Conservation (phyloP, 2,888 invertebrate genomes). For the Chalcosyrphus nemorum region DNA sequence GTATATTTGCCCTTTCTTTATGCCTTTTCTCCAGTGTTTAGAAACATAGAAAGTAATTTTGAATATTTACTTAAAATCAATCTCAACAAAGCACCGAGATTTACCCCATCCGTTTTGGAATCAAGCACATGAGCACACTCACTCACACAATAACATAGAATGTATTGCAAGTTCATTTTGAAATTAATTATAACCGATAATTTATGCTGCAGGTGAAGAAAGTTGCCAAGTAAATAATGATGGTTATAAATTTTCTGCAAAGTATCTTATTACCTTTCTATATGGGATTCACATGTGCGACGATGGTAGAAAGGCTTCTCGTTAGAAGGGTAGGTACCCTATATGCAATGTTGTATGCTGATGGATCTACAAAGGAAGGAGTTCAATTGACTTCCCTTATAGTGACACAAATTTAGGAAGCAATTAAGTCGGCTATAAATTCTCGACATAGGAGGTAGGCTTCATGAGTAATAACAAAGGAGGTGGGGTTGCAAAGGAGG, state of each 20-base stretch:
- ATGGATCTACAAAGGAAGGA: slow-evolving; percentile 57
- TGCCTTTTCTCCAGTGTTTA: too few relatives aligned
- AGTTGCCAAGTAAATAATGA: slow-evolving; percentile 65
- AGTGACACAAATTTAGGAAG: slow-evolving; percentile 62
- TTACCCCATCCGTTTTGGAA: too few relatives aligned
- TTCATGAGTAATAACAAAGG: slow-evolving; percentile 28
- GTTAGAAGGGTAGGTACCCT: neutral
- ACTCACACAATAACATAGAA: neutral
- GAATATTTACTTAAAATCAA: neutral
- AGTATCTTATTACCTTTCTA: slow-evolving; percentile 55
- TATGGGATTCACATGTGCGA: neutral
- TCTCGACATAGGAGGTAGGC: slow-evolving; percentile 30
- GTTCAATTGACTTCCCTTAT: slow-evolving; percentile 64
- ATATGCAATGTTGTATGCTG: slow-evolving; percentile 16
- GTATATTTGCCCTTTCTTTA: too few relatives aligned
- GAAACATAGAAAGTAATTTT: too few relatives aligned
- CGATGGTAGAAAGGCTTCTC: neutral
- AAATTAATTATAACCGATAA: slow-evolving; percentile 69
- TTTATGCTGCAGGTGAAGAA: slow-evolving; percentile 66
- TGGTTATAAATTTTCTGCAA: slow-evolving; percentile 59
- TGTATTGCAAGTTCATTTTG: slow-evolving; percentile 14
- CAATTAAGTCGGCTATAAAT: slow-evolving; percentile 68
- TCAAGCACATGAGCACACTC: too few relatives aligned
- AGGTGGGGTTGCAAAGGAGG: neutral
- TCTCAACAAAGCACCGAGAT: too few relatives aligned